These are phyloP conservation scores for Psephotus haematonotus DNA, from an alignment of 2,113 vertebrate genomes.

Conservation along the genomic window DNA sequence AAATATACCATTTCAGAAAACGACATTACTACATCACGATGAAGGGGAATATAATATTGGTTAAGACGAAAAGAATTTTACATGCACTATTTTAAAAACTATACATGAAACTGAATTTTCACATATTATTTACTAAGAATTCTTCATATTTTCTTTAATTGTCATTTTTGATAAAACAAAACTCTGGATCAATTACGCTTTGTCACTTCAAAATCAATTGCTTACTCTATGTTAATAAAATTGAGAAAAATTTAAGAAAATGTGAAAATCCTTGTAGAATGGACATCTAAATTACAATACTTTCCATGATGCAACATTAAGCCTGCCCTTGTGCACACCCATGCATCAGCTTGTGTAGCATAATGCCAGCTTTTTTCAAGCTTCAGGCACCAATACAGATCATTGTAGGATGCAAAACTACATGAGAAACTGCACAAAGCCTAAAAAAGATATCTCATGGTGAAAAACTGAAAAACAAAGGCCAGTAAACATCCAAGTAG, in stretches of 20 bases:
- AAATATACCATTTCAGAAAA: neutral
- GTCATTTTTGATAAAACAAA: neutral
- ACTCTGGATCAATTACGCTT: neutral
- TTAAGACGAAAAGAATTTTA: neutral
- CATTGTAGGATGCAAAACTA: neutral
- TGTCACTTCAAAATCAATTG: neutral
- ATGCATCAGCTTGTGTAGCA: neutral
- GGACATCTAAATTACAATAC: neutral
- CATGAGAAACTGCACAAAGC: neutral
- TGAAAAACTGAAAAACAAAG: neutral
- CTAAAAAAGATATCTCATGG: neutral
- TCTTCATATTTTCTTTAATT: neutral
- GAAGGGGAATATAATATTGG: neutral
- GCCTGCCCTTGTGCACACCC: neutral
- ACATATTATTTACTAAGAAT: neutral
- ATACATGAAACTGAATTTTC: neutral
- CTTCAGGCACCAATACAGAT: neutral
- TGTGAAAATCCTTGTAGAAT: neutral
- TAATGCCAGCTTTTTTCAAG: neutral
- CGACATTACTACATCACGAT: neutral
- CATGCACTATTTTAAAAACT: neutral
- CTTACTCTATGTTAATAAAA: neutral
- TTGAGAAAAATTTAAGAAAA: neutral
- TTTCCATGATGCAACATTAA: neutral
- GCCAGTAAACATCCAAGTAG: neutral